Evolutionary conservation across 2,113 vertebrate species (phyloP), one percentile per base, ranked within the genome.

Genomic region (Collichthys lucidus): DNA sequence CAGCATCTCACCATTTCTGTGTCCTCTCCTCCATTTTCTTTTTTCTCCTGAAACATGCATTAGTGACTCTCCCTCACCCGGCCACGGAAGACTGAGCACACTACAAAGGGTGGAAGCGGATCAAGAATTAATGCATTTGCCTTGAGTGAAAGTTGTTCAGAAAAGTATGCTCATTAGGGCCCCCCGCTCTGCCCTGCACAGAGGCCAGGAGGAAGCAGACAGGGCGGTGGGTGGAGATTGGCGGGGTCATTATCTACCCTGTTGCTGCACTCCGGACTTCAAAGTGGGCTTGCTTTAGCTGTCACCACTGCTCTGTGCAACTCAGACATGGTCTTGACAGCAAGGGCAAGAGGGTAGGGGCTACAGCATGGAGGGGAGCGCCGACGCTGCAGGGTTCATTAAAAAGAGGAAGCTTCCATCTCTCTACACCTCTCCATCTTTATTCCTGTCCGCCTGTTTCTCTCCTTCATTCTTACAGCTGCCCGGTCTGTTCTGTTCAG

Each of bases 81-180:
- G 59, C 68, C 70, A 81, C 6, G 9, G 59, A 87, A 86, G 71
- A 57, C 66, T 52, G 86, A 82, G 59, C 68, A 0, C 49, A 0
- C 49, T 63, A 52, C 50, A 69, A 80, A 87, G 67, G 55, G 77
- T 73, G 75, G 76, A 80, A 85, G 80, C 20, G 0, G 86, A 77
- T 82, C 84, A 84, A 84, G 83, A 82, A 88, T 87, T 69, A 81
- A 90, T 79, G 80, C 70, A 65, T 88, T 79, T 82, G 80, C 86
- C 60, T 86, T 79, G 57, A 75, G 79, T 90, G 59, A 83, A 87
- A 89, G 83, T 89, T 89, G 82, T 77, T 74, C 60, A 77, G 77
- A 66, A 85, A 90, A 90, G 64, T 86, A 63, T 83, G 70, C 91
- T 93, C 91, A 88, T 93, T 92, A 93, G 88, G 61, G 57, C 67